Base-by-base conservation (phyloP, 2,888 invertebrate species). In the Boloria selene region DNA sequence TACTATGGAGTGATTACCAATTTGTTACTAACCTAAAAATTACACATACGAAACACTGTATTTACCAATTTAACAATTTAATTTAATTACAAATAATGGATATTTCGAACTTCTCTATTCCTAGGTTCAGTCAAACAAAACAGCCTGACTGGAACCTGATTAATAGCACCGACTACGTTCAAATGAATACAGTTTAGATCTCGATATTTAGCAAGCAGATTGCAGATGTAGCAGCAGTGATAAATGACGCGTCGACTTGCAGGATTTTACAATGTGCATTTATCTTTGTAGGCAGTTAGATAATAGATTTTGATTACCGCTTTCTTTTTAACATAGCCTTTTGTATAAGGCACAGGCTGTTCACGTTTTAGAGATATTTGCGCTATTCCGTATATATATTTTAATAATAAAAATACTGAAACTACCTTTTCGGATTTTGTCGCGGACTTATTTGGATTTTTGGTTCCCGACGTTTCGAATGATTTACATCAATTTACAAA, bases 131-230 rank as follows among this genome's bases (percentile, higher is more conserved):
- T 79, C 82, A 85, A 84, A 86, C 84, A 87, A 84, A 86, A 81
- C 84, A 81, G 79, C 78, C 79, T 76, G 83, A 79, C 83, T 84
- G 74, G 73, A 73, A 77, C 76, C 88, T 88, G 89, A 89, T 89
- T 89, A 89, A 90, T 88, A 84, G 87, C 83, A 80, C 80, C 31
- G 31, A 83, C 81, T 81, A 82, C 82, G 82, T 79, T 77, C 85
- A 80, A 86, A 86, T 85, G 86, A 87, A 86, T 86, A 82, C 85
- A 79, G 82, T 80, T 82, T 79, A 81, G 77, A 81, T 80, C 80
- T 79, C 77, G 84, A 84, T 82, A 73, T 79, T 79, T 75, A 77
- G 74, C 70, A 65, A 62, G 62, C 71, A 69, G 71, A 68, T 38
- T 72, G 70, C 69, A 70, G 73, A 65, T 47, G 47, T 14, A 47